Base-by-base conservation (phyloP, 1,140 invertebrate species). In the Whitmania pigra region DNA sequence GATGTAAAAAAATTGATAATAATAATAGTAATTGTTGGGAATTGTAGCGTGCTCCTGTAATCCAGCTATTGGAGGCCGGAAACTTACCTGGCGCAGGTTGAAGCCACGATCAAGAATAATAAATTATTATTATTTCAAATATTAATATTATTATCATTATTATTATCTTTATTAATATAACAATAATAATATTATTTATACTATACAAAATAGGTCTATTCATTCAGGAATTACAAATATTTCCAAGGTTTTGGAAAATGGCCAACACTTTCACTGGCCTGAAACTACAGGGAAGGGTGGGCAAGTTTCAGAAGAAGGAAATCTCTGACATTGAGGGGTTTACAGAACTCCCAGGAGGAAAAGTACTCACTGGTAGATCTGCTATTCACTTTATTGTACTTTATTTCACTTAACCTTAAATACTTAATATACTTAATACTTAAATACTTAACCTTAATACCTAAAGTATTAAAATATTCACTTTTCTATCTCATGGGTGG, bases 291-390 rank as follows among this genome's bases (percentile, higher is more conserved):
- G 90, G 90, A 4, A 86, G 89, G 77, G 78, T 91, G 25, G 92
- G 92, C 7, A 85, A 89, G 78, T 95, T 94, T 83, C 91, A 90
- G 1, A 90, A 90, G 82, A 93, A 90, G 20, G 90, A 93, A 81
- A 90, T 92, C 73, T 91, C 89, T 57, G 90, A 93, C 79, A 90
- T 94, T 27, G 84, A 89, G 66, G 89, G 90, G 0, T 87, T 90
- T 74, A 89, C 89, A 75, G 87, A 89, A 67, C 87, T 94, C 85
- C 87, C 89, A 3, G 90, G 93, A 82, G 90, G 90, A 78, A 93
- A 93, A 84, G 88, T 89, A 7, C 20, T 74, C 1, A 71, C 53
- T 20, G 29, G 57, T 63, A 7, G 29, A 18, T 63, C 18, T 22
- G 29, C 11, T 63, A 11, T 13, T 15, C 29, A 7, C 18, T 25